Evolutionary conservation across 1,140 invertebrate species (phyloP), one percentile per base, ranked within the genome.

Genomic region (Habropoda laboriosa): DNA sequence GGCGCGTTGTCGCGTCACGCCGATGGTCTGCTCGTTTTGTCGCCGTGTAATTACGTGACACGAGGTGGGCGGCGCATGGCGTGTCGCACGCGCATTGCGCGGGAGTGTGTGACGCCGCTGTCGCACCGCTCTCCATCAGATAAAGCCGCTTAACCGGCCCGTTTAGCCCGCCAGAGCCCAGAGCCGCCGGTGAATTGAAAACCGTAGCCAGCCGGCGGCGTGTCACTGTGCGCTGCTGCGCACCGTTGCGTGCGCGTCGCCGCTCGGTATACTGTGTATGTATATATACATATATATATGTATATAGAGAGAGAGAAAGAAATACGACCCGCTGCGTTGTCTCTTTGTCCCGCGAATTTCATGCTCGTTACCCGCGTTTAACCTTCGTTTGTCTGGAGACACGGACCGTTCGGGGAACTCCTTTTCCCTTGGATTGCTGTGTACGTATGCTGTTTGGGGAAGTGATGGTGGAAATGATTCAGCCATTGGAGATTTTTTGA

Each of bases 41-140:
- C 88, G 80, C 60, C 42, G 63, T n/a, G 82, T 77, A 90, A 89
- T 90, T 89, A 88, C 79, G 76, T 51, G 79, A 79, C 83, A 80
- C 79, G 86, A 81, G 86, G 82, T 88, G 86, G 80, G 87, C 83
- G 83, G 83, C 72, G 81, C 84, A 58, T 88, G 80, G 87, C 88
- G 86, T 88, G 88, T 89, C 87, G 87, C 88, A 88, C 88, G 88
- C 82, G 80, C 78, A 4, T 18, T 27, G 30, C 74, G 68, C 72
- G 12, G 77, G 81, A 53, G 82, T 72, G 55, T 81, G 78, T 83
- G 83, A 84, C 82, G 58, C 32, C n/a, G 60, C 60, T n/a, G 82
- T 66, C 60, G 67, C 71, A 70, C 58, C 61, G 64, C n/a, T 21
- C 16, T 21, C 38, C 68, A 81, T 85, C 82, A 72, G 83, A 85